Conservation (phyloP, 2,113 vertebrate species). For the Mus spicilegus region DNA sequence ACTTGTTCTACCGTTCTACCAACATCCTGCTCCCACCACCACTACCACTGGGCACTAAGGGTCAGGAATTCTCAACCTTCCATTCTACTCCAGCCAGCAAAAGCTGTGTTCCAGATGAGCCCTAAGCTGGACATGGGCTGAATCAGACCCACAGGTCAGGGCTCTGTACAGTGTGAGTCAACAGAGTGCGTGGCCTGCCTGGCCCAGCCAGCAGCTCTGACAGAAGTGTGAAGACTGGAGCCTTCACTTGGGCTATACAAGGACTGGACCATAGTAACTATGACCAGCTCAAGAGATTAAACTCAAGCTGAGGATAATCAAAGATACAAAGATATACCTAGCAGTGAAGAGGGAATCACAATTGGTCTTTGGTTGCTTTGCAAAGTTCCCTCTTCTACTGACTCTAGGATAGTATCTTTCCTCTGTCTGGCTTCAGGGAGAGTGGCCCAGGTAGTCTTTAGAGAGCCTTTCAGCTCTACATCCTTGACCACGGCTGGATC, state of each 20-base stretch:
- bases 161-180: neutral
- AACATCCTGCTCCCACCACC: neutral
- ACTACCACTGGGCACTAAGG: neutral
- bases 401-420: neutral
- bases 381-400: neutral
- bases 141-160: neutral
- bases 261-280: neutral
- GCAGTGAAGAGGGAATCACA: neutral
- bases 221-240: neutral
- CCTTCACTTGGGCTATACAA: neutral
- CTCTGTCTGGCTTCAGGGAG: neutral
- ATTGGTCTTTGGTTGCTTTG: neutral
- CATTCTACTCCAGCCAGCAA: neutral
- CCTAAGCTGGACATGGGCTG: neutral
- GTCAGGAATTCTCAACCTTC: neutral
- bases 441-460: neutral
- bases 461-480: neutral
- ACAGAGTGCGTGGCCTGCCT: neutral
- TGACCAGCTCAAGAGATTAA: neutral
- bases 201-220: neutral
- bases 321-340: neutral
- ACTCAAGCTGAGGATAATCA: neutral
- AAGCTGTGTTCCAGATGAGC: neutral
- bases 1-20: neutral
- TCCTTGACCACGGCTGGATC: neutral